These are phyloP conservation scores for Sebastes baramenuke DNA, from an alignment of 2,797 vertebrate species.

Conservation along the genomic window DNA sequence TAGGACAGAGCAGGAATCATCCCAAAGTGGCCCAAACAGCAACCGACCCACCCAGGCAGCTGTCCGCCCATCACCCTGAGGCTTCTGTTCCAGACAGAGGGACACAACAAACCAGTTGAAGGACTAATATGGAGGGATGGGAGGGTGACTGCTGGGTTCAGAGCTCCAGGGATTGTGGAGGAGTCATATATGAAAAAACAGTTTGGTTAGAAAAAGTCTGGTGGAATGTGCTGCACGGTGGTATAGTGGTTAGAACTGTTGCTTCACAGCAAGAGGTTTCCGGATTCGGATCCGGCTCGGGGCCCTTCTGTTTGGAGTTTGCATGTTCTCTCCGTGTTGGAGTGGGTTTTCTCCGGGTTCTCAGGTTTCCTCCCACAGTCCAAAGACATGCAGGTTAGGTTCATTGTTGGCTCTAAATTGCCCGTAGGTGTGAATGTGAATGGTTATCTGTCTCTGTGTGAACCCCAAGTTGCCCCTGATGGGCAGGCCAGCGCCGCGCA, in stretches of 20 bases:
- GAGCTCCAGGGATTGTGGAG: constrained; percentile 39
- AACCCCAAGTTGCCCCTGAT: too few relatives aligned
- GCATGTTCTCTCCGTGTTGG: too few relatives aligned
- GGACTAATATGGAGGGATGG: neutral
- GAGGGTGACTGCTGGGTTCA: constrained; percentile 20
- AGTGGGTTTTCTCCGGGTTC: too few relatives aligned
- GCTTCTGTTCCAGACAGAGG: constrained; percentile 29
- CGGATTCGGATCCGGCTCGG: accelerated
- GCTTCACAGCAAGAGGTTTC: too few relatives aligned
- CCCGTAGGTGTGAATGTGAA: too few relatives aligned
- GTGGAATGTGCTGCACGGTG: neutral
- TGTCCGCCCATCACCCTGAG: constrained; percentile 25
- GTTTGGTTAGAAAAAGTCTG: constrained; percentile 21
- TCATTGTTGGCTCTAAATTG: too few relatives aligned
- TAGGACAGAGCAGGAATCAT: constrained; percentile 57
- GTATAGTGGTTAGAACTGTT: accelerated
- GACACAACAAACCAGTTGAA: constrained; percentile 45
- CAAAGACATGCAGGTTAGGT: too few relatives aligned
- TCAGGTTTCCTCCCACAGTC: too few relatives aligned
- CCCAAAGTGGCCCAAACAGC: constrained; percentile 36
- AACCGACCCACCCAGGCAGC: neutral
- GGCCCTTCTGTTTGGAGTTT: too few relatives aligned
- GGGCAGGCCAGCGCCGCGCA: too few relatives aligned
- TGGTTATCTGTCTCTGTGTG: too few relatives aligned
- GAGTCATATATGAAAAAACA: constrained; percentile 46